Conservation (phyloP, 2,888 invertebrate species). For the Baronia brevicornis region DNA sequence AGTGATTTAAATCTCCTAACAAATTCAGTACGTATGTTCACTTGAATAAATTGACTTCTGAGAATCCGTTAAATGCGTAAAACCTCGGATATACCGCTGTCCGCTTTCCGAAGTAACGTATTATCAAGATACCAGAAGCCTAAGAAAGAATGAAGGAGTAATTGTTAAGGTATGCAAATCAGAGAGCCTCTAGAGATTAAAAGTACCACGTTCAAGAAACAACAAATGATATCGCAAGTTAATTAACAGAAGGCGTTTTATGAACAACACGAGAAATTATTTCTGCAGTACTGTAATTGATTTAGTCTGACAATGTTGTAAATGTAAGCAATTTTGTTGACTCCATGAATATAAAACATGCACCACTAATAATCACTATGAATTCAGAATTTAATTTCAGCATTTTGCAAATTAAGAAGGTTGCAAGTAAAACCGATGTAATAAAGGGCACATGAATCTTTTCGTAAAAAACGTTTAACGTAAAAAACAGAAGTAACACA, state of each 20-base stretch:
- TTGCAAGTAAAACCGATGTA: too few species aligned
- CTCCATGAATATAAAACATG: too few species aligned
- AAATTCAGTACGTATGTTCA: conserved; percentile 4
- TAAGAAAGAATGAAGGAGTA: conserved; percentile 56
- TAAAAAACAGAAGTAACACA: too few species aligned
- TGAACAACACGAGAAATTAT: conserved; percentile 24
- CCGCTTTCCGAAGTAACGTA: conserved; percentile 10
- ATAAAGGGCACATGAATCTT: too few species aligned
- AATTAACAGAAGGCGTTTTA: conserved; percentile 37
- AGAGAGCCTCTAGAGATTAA: conserved; percentile 29
- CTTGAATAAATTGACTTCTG: conserved; percentile 5
- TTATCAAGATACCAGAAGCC: conserved; percentile 30
- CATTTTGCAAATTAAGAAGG: too few species aligned
- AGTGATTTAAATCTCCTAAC: conserved; percentile 10
- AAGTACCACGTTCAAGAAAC: conserved; percentile 34
- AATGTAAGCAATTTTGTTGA: too few species aligned
- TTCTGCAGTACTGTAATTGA: conserved; percentile 21
- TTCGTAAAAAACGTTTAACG: too few species aligned
- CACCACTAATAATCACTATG: too few species aligned
- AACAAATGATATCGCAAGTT: conserved; percentile 43
- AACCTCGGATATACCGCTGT: conserved; percentile 10
- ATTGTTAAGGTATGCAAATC: conserved; percentile 68
- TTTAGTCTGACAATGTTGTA: conserved; percentile 4
- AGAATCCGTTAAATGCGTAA: conserved; percentile 9
- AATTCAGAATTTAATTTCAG: too few species aligned